Base-by-base conservation (phyloP, 2,797 vertebrate species). In the Spizella passerina region DNA sequence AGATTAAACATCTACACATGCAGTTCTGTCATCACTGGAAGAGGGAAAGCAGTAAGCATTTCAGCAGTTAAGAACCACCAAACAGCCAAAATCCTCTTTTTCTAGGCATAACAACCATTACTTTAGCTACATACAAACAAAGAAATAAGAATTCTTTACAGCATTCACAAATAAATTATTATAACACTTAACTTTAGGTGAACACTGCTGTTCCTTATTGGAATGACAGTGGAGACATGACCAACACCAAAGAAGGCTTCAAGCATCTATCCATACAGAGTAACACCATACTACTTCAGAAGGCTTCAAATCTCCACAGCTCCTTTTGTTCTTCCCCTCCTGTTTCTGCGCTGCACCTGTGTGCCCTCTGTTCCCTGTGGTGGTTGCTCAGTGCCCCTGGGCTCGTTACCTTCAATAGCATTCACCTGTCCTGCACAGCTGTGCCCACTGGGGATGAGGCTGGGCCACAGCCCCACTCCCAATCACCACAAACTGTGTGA, bases 61-160 rank as follows among this genome's bases (percentile, higher is more conserved):
- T 56, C 53, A 64, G 34, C 29, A 81, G 21, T 2, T 34, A 47
- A 63, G 46, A 90, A 26, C 9, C n/a, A 84, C 6, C 23, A 65
- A 77, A 29, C 10, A 88, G 43, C 34, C 60, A 52, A 73, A 32
- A 1, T 0, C 2, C 2, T 3, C 11, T 66, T 68, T 88, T 83
- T 78, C 53, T 81, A 83, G 59, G 57, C 19, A 53, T 46, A 38
- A 81, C 17, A 36, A 43, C 46, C 9, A 15, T 65, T 72, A 20
- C 29, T 88, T 59, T 34, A 86, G 63, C 43, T 32, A 55, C 36
- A 17, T 30, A 55, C 2, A 41, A 69, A 53, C 32, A 70, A 26
- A 90, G 65, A 86, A 19, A 39, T 68, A n/a, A 50, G 73, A 86
- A 43, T 32, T 78, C 50, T 82, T 83, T 60, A 23, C 38, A 77